Evolutionary conservation across 2,113 vertebrate genomes (phyloP), one percentile per base, ranked within the genome.

Genomic region (Microcebus jonahi): DNA sequence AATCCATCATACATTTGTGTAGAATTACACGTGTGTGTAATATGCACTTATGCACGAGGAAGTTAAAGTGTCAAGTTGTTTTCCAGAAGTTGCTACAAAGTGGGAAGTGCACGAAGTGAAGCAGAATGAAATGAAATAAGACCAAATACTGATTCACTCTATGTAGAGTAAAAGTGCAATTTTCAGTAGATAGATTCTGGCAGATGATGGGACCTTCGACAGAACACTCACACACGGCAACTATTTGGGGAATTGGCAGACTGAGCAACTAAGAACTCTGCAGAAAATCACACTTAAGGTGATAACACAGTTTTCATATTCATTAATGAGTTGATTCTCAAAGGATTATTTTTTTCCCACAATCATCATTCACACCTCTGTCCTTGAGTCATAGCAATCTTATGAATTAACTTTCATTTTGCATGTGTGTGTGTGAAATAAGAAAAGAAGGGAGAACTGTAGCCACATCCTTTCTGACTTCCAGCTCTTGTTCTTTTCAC

Each of bases 91-190:
- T 45, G 5, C 3, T 55, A 95, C 89, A 94, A 73, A 23, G n/a
- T 73, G 1, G 2, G 68, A 59, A 65, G 17, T 71, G 48, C 70
- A 29, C 34, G 42, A 53, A 53, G 39, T 13, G 23, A 77, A 55
- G 31, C 10, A 29, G 55, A 10, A 59, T 92, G 65, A 97, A 71
- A 97, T 14, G 67, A 34, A 92, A 95, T 21, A 1, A 91, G 21
- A 68, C 67, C 1, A 93, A 20, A 34, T 31, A 36, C 6, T 17
- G 86, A 96, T 65, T 61, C 12, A 82, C 2, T 20, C 31, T 20
- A 45, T 11, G 53, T 61, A 85, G 55, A 83, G 48, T 23, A 36
- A 76, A 83, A 88, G 20, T 63, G 29, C 5, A 27, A 75, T 82
- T 85, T 87, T 50, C 59, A 34, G 27, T 34, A 45, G 87, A 88